Conservation (phyloP, 1,140 invertebrate genomes). For the Pogonomyrmex californicus region DNA sequence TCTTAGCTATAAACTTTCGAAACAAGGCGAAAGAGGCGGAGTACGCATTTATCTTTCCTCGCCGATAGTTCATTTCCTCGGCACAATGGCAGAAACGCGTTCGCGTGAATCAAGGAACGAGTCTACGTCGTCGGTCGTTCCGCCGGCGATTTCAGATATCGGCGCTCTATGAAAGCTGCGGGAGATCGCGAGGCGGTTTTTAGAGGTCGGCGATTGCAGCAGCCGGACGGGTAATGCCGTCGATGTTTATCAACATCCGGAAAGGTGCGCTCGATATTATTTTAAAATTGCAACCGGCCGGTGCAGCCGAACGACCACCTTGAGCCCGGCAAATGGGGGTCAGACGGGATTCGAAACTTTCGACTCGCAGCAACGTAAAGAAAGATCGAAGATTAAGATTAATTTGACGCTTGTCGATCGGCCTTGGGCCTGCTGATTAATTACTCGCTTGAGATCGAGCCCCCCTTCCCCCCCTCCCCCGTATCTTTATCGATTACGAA, state of each 20-base stretch:
- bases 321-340: conserved; percentile 38
- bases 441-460: background rate
- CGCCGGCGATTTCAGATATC: conserved; percentile 31
- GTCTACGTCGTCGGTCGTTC: background rate
- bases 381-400: conserved; percentile 31
- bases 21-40: background rate
- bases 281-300: conserved; percentile 57
- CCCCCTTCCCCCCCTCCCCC: background rate
- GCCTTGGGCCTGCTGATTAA: conserved; percentile 10
- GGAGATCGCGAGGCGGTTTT: background rate
- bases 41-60: conserved; percentile 41
- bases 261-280: conserved; percentile 50
- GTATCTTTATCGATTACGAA: background rate
- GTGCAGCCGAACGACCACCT: conserved; percentile 50
- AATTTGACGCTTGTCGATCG: background rate
- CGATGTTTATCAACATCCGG: conserved; percentile 67
- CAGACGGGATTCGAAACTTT: conserved; percentile 47
- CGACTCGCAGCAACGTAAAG: background rate
- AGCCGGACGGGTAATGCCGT: background rate
- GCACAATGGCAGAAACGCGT: conserved; percentile 7
- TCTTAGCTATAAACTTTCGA: conserved; percentile 30
- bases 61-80: conserved; percentile 52
- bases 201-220: background rate
- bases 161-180: conserved; percentile 14
- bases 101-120: conserved; percentile 22